These are phyloP conservation scores for Lysandra coridon DNA, from an alignment of 2,888 invertebrate genomes.

Conservation along the genomic window DNA sequence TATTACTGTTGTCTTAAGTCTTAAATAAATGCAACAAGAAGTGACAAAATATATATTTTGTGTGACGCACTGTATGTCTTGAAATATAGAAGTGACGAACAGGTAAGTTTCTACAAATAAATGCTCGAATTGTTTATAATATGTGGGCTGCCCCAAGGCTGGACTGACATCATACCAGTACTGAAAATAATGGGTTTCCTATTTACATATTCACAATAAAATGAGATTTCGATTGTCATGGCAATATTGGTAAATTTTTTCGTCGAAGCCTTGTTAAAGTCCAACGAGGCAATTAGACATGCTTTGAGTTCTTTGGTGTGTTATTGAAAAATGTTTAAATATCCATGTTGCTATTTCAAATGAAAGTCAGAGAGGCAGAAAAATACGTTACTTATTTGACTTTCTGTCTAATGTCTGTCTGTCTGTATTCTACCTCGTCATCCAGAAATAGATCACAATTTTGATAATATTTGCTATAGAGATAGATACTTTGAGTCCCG, in stretches of 20 bases:
- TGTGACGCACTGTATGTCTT: neutral
- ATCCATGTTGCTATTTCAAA: too few relatives aligned
- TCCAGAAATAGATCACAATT: too few relatives aligned
- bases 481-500: too few relatives aligned
- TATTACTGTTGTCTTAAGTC: too few relatives aligned
- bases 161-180: neutral
- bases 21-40: neutral
- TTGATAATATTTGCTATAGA: too few relatives aligned
- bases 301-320: too few relatives aligned
- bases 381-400: too few relatives aligned
- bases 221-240: neutral
- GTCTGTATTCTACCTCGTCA: too few relatives aligned
- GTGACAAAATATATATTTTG: neutral
- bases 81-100: constrained; percentile 1
- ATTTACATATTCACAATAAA: neutral
- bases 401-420: too few relatives aligned
- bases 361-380: too few relatives aligned
- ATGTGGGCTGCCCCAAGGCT: neutral
- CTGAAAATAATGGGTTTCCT: neutral
- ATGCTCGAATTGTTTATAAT: constrained; percentile 9
- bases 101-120: neutral
- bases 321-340: too few relatives aligned
- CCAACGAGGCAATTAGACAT: too few relatives aligned
- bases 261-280: neutral
- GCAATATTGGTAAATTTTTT: neutral